These are phyloP conservation scores for Catostylus mosaicus DNA, from an alignment of 30 jellyfish, hydroid and myxozoan species.

Conservation along the genomic window DNA sequence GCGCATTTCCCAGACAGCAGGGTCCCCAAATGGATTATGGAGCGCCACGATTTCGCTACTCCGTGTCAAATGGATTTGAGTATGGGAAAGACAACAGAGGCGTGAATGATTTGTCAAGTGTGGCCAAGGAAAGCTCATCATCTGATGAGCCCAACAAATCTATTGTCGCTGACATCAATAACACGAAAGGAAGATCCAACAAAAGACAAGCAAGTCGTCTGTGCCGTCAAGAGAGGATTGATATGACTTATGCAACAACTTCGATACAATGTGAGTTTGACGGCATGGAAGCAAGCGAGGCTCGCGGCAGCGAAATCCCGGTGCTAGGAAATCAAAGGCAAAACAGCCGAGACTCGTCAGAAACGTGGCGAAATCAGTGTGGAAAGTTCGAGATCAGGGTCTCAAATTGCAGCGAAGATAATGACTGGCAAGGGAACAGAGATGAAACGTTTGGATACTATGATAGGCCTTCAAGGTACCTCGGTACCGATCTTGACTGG, in stretches of 20 bases:
- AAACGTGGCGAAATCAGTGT: not conserved
- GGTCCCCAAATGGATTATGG: not conserved
- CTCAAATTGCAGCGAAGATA: not conserved
- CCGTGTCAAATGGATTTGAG: not conserved
- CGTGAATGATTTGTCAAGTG: no score
- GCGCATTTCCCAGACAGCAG: not conserved
- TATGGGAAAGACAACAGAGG: not conserved
- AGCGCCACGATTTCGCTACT: not conserved
- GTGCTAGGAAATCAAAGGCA: no score
- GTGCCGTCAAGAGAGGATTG: constrained; percentile 8
- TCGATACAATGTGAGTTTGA: no score
- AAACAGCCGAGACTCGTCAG: not conserved
- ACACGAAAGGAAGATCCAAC: not conserved
- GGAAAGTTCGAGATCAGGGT: not conserved
- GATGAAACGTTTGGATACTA: not conserved
- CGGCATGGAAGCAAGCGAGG: no score
- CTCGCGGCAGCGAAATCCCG: no score
- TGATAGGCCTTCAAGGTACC: not conserved
- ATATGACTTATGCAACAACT: not conserved
- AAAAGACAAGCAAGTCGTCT: not conserved
- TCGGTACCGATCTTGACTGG: no score
- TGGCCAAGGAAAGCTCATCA: no score
- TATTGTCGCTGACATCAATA: no score
- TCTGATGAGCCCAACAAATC: no score
- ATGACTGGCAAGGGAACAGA: not conserved